Evolutionary conservation across 1,140 invertebrate genomes (phyloP), one percentile per base, ranked within the genome.

Genomic region (Melanaphis sacchari): DNA sequence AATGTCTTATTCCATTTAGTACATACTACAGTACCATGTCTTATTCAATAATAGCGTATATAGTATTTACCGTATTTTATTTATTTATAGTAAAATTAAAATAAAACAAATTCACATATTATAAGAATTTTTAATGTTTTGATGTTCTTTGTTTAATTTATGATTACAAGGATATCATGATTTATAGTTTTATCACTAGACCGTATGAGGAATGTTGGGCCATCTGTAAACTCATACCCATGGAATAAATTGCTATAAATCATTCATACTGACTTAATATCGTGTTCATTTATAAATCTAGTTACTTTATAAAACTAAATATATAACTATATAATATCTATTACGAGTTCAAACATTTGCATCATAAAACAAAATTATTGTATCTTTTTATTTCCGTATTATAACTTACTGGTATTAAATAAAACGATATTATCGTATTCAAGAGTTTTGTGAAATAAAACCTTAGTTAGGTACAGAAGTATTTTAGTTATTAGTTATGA

Each of bases 121-220:
- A 92, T 52, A 40, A 38, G 4, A 15, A 84, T 85, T 92, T 52
- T 84, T 82, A 41, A 36, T 38, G 43, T 93, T 84, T 36, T 7
- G 6, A 18, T 40, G 36, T 54, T n/a, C 9, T 52, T 84, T 38
- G 3, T 93, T 82, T 52, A 52, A 93, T 93, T 59, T 93, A 85
- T 84, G 81, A 54, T 31, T n/a, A 31, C 59, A 38, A 82, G 26
- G 59, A 46, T 40, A 92, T 38, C 41, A 81, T 92, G 76, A 92
- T 92, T 92, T 84, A 84, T 92, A 40, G 46, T 93, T 93, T 93
- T 93, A 41, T 46, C 76, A 92, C n/a, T 49, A 84, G 46, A 92
- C 1, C 24, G 76, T 54, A 49, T 54, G 36, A 93, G 38, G 46
- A 85, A 93, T 93, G 43, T 36, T 91, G n/a, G 21, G 7, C 15